These are phyloP conservation scores for Antheraea yamamai DNA, from an alignment of 2,888 invertebrate genomes.

Conservation along the genomic window DNA sequence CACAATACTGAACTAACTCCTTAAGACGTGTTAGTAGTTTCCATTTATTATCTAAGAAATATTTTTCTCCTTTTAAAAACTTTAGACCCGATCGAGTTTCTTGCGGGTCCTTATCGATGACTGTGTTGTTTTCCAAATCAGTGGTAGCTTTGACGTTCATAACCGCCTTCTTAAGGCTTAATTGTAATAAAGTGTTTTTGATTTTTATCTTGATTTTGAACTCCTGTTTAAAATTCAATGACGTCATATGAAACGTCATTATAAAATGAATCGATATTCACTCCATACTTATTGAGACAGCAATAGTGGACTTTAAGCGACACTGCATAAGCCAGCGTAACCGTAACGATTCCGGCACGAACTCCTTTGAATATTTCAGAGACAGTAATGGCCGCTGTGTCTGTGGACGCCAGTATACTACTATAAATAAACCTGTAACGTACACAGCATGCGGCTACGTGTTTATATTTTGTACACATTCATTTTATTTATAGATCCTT, in stretches of 20 bases:
- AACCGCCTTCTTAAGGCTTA: no score
- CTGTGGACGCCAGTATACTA: background rate
- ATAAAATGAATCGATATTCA: background rate
- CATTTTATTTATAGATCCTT: no score
- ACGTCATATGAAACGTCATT: background rate
- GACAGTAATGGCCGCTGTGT: background rate
- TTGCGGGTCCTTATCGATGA: no score
- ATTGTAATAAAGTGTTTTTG: no score
- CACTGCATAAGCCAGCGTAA: background rate
- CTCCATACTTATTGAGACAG: background rate
- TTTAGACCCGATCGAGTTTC: background rate
- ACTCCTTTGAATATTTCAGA: background rate
- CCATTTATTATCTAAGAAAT: background rate
- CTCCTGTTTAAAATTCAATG: background rate
- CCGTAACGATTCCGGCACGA: background rate
- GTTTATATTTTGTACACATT: no score
- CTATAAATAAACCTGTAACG: background rate
- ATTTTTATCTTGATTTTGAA: background rate
- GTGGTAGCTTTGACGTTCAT: no score
- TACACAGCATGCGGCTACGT: background rate
- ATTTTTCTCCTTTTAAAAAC: background rate
- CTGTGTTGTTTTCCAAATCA: no score
- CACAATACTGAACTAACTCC: constrained; percentile 9
- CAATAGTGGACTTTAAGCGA: background rate
- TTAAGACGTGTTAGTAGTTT: background rate